phyloP scores from a whole-genome alignment of 2,113 vertebrate species.

The Dipodomys ordii region DNA sequence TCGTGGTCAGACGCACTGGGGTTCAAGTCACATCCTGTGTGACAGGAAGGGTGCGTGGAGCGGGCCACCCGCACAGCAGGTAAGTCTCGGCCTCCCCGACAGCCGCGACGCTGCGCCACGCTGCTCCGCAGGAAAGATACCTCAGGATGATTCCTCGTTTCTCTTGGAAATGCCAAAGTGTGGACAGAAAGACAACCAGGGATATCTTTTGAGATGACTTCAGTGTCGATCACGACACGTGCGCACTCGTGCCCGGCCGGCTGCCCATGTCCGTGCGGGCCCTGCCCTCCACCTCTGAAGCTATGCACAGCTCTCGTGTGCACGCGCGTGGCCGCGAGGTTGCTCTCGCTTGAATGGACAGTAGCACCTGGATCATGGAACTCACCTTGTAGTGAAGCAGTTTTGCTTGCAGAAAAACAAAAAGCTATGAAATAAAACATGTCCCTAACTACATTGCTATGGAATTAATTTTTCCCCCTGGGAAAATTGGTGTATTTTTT shows the following conservation, averaged over 20 bases:
- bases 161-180: constrained; percentile 75
- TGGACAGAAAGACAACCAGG: constrained; percentile 76
- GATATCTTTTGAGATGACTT: constrained; percentile 72
- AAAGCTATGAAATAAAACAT: constrained; percentile 89
- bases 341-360: constrained; percentile 96
- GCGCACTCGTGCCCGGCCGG: no score
- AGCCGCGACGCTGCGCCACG: constrained; percentile 82
- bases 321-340: constrained; percentile 92
- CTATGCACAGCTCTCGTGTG: constrained; percentile 90
- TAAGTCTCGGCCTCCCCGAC: constrained; percentile 88
- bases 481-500: constrained; percentile 80
- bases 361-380: constrained; percentile 93
- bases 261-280: no score
- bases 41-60: constrained; percentile 82
- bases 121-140: constrained; percentile 85
- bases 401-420: constrained; percentile 93
- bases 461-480: constrained; percentile 85
- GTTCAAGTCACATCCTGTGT: constrained; percentile 88
- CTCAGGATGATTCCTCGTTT: constrained; percentile 81
- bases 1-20: constrained; percentile 89
- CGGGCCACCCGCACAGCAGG: constrained; percentile 77
- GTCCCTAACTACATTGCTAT: constrained; percentile 88
- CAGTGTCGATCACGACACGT: neutral
- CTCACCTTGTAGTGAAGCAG: constrained; percentile 97
- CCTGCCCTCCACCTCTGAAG: constrained; percentile 69